Conservation (phyloP, 2,888 invertebrate species). For the Habrosyne pyritoides region DNA sequence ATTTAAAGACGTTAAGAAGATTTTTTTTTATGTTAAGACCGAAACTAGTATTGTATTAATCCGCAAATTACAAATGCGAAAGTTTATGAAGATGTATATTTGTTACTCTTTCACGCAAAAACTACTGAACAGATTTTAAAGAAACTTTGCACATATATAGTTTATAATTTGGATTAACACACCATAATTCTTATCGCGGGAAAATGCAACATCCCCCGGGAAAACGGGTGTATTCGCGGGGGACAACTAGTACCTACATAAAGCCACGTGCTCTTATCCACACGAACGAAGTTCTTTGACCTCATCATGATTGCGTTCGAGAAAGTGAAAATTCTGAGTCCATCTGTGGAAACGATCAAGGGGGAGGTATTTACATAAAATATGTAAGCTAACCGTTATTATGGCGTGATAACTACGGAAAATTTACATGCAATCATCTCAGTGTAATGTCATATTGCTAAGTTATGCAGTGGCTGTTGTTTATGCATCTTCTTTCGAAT, state of each 20-base stretch:
- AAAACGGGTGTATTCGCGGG: no score
- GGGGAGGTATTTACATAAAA: slow-evolving; percentile 39
- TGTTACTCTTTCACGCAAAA: no score
- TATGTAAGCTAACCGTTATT: slow-evolving; percentile 35
- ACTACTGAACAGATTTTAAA: no score
- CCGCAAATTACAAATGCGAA: no score
- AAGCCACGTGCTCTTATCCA: background rate
- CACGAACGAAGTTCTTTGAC: background rate
- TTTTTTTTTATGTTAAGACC: no score
- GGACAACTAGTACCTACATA: background rate
- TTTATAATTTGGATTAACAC: no score
- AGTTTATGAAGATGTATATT: no score
- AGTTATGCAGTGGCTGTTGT: background rate
- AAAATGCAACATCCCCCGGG: no score
- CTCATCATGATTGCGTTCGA: slow-evolving; percentile 39
- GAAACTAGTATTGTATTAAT: no score
- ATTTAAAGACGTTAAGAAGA: no score
- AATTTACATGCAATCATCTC: background rate
- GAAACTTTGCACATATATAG: no score
- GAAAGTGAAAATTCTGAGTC: slow-evolving; percentile 49
- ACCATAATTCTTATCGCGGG: no score
- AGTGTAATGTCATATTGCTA: background rate
- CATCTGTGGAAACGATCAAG: slow-evolving; percentile 41
- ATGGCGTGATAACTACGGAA: slow-evolving; percentile 13
- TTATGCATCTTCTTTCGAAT: background rate